Conservation (phyloP, 2,888 invertebrate genomes). For the Gryllus longicercus region DNA sequence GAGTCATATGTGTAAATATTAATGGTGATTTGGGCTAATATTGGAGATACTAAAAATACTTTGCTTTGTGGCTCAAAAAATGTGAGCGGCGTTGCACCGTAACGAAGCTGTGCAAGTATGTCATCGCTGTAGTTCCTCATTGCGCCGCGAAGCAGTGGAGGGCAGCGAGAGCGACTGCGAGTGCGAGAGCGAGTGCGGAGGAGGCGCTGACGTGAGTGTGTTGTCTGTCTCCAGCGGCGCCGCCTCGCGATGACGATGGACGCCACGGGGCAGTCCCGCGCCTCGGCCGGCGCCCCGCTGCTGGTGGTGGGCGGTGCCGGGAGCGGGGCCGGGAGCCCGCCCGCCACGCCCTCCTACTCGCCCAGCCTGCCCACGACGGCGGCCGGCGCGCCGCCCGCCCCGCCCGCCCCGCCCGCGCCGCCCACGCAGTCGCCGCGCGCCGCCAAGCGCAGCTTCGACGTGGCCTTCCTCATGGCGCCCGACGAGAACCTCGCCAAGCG, state of each 20-base stretch:
- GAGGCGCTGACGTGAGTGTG: too few species aligned
- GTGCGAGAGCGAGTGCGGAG: too few species aligned
- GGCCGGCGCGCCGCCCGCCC: background rate
- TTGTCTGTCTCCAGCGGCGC: too few species aligned
- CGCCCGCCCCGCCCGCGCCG: background rate
- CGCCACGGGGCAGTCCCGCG: background rate
- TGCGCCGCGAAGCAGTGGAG: too few species aligned
- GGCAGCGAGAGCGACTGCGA: too few species aligned
- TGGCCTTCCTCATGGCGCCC: conserved; percentile 84
- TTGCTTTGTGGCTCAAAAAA: too few species aligned
- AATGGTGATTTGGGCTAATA: too few species aligned
- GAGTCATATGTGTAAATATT: too few species aligned
- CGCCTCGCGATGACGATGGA: background rate
- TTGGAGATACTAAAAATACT: too few species aligned
- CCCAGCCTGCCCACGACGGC: conserved; percentile 38
- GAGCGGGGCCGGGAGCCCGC: conserved; percentile 34
- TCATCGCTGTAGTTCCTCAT: too few species aligned
- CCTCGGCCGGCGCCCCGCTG: background rate
- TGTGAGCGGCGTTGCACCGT: too few species aligned
- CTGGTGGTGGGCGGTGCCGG: background rate
- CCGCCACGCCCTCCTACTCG: conserved; percentile 30
- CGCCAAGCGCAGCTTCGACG: conserved; percentile 79
- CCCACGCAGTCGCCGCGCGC: conserved; percentile 48
- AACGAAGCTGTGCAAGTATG: too few species aligned
- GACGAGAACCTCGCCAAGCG: conserved; percentile 73